Base-by-base conservation (phyloP, 1,140 invertebrate genomes). In the Tetraneura akinire region DNA sequence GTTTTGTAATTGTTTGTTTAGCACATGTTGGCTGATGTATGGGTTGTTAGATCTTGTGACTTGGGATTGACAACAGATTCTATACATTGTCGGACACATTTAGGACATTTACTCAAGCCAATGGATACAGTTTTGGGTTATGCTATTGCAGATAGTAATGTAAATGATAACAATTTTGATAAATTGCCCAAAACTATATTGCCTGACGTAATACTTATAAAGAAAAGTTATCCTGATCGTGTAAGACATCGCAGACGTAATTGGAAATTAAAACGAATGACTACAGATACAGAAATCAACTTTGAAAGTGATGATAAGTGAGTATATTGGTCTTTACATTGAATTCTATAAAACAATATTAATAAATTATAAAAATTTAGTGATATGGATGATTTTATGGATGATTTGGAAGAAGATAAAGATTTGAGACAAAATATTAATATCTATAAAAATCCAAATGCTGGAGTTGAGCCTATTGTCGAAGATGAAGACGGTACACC, bases 341-440 rank as follows among this genome's bases (percentile, higher is more conserved):
- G 49, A 9, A 29, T 21, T 11, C 26, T 49, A 57, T 45, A 3
- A 53, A 32, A 64, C 10, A 80, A 51, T 53, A 45, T 18, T 64
- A 26, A 18, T 64, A 14, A 53, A 37, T 55, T 53, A 62, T 71
- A 3, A 71, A 26, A 62, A 42, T 80, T 57, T 85, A 95, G 93
- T 82, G 96, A 98, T 83, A 98, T 95, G 85, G 91, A 93, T 83
- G 96, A 98, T 83, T 99, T 99, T 87, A 89, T 99, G 85, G 95
- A 99, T 83, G 98, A 99, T 85, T 86, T 99, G 70, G 98, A 99
- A 86, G 97, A 99, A 87, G 96, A 99, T 87, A 90, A 90, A 26
- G 90, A 90, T 45, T 88, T 96, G 80, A 90, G 98, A 81, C 91
- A 94, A 83, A 93, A 97, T 85, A 89, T 99, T 51, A 98, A 98